A percentile compares a stretch with the other conserved stretches of the same genome.
These are phyloP conservation scores for Poecilus cupreus DNA, from an alignment of 2,888 invertebrate genomes.

Conservation along the genomic window DNA sequence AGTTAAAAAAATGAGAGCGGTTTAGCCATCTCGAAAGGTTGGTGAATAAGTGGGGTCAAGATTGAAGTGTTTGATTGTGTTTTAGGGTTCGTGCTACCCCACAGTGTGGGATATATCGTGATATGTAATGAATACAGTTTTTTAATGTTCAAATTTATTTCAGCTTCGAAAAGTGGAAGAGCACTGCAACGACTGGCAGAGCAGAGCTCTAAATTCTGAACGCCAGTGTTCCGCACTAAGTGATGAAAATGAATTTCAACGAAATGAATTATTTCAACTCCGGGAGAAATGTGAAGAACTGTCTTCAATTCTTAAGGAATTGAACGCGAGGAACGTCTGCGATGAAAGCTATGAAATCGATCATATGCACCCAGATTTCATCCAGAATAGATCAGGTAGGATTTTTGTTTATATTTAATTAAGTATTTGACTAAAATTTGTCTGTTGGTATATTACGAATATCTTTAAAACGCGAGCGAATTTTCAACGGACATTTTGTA, in stretches of 20 bases:
- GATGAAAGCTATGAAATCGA: conserved; percentile 64
- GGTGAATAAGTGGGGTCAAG: too few species aligned
- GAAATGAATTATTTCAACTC: conserved; percentile 66
- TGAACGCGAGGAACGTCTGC: conserved; percentile 62
- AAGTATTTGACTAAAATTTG: too few species aligned
- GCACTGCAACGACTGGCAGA: conserved; percentile 67
- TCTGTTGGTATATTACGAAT: too few species aligned
- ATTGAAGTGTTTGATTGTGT: too few species aligned
- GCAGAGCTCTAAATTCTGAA: conserved; percentile 67
- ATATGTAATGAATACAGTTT: too few species aligned
- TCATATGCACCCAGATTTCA: neutral
- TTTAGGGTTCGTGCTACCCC: too few species aligned
- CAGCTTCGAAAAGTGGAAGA: conserved; percentile 71
- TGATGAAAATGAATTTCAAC: conserved; percentile 66
- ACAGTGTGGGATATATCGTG: too few species aligned
- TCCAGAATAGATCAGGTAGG: conserved; percentile 41
- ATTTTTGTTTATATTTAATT: too few species aligned
- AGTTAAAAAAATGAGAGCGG: too few species aligned
- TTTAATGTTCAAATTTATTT: conserved; percentile 68
- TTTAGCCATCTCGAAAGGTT: too few species aligned
- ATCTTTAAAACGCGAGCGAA: too few species aligned
- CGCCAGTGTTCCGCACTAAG: conserved; percentile 65
- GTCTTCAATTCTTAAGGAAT: conserved; percentile 73
- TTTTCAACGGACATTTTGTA: too few species aligned
- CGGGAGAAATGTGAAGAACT: conserved; percentile 68